A percentile compares a stretch with the other conserved stretches of the same genome.
phyloP scores from a whole-genome alignment of 64 coral and sea anemone genomes.

The Catalaphyllia jardinei region DNA sequence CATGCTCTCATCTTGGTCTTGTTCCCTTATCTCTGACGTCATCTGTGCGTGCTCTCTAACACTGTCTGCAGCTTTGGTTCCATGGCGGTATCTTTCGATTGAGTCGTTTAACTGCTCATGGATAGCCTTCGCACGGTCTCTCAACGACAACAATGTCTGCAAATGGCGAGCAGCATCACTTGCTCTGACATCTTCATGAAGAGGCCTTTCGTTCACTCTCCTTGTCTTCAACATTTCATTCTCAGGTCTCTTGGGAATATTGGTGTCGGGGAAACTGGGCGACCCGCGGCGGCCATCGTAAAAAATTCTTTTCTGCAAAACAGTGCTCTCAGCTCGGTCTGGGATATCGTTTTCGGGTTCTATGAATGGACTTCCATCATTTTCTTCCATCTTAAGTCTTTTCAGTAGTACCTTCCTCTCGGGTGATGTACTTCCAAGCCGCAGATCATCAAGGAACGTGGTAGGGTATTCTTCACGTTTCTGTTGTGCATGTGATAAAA shows the following conservation, averaged over 20 bases:
- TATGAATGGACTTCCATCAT: neutral
- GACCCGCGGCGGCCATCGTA: neutral
- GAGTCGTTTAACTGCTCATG: neutral
- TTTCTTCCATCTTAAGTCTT: neutral
- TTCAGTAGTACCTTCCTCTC: too few relatives aligned
- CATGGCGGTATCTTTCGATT: neutral
- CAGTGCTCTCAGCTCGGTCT: neutral
- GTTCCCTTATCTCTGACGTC: too few relatives aligned
- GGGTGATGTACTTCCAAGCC: too few relatives aligned
- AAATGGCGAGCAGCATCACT: neutral
- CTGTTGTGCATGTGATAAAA: too few relatives aligned
- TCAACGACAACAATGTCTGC: neutral
- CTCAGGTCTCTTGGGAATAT: neutral
- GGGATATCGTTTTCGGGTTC: neutral
- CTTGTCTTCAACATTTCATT: neutral
- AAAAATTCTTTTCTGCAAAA: constrained; percentile 26
- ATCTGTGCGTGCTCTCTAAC: too few relatives aligned
- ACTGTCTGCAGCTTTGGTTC: too few relatives aligned
- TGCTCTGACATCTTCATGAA: neutral
- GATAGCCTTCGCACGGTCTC: neutral
- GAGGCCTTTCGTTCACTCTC: neutral
- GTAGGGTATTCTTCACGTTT: too few relatives aligned
- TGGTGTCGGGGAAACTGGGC: neutral
- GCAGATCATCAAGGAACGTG: too few relatives aligned
- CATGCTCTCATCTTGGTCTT: too few relatives aligned